Evolutionary conservation across 2,888 invertebrate species (phyloP).

Genomic region (Nomada fucata): DNA sequence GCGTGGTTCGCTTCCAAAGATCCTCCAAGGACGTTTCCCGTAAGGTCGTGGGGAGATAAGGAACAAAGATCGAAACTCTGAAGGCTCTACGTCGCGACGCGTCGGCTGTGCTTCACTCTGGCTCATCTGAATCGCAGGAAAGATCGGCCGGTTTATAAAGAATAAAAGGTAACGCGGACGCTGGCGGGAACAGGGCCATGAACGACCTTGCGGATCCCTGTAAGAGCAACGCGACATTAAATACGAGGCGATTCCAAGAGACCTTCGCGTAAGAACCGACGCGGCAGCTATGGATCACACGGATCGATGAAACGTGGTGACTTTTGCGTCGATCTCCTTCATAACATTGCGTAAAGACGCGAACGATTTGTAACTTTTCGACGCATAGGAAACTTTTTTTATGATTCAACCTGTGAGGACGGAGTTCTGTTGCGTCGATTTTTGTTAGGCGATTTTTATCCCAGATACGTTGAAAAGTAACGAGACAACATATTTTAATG

Average conservation of each 20-base stretch:
- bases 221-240: neutral
- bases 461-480: too few species aligned
- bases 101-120: conserved; percentile 46
- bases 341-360: neutral
- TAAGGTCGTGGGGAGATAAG: conserved; percentile 52
- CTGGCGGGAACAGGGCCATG: neutral
- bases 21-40: conserved; percentile 42
- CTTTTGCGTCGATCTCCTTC: neutral
- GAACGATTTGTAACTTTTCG: neutral
- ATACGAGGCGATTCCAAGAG: conserved; percentile 30
- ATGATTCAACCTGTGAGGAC: too few species aligned
- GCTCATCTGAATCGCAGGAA: conserved; percentile 7
- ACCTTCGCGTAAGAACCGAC: neutral
- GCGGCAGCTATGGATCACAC: neutral
- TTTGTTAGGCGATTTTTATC: too few species aligned
- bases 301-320: neutral
- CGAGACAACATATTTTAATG: too few species aligned
- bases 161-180: neutral
- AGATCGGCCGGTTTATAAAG: neutral
- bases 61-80: conserved; percentile 29
- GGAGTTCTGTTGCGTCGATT: too few species aligned
- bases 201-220: conserved; percentile 17
- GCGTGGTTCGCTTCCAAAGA: conserved; percentile 47
- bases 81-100: conserved; percentile 30
- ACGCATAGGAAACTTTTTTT: too few species aligned